Evolutionary conservation across 2,888 invertebrate genomes (phyloP), one percentile per base, ranked within the genome.

Genomic region (Lasiommata megera): DNA sequence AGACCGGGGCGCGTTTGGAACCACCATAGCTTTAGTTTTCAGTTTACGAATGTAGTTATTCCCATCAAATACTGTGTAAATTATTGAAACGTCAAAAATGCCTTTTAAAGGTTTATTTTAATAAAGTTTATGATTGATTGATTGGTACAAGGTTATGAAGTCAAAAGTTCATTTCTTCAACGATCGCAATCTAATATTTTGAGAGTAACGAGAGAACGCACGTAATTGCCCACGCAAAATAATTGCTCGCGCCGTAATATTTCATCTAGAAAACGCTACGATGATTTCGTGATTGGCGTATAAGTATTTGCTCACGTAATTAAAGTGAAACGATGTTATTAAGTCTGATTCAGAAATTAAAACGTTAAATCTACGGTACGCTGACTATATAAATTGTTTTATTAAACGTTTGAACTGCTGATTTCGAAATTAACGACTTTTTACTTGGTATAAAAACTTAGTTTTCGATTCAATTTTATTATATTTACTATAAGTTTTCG

Each of bases 361-460:
- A 65, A 62, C 56, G 55, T 60, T 57, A 57, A 37, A 9, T 62
- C 53, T 51, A 62, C 58, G 60, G 55, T 57, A 56, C 58, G 56
- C 31, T 60, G 43, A 36, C 51, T 53, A 41, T 31, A 28, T 23
- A 12, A 40, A 8, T 17, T 43, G 18, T 23, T 18, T 31, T 44
- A 31, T 29, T 44, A 8, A 14, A 28, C 0, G 7, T 44, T 44
- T 12, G 23, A 3, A 23, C 23, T 5, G 23, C 5, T 23, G 23
- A 5, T 23, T 23, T 5, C 2, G 23, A 23, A 23, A 3, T 23
- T 23, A 23, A 23, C 5, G 5, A 23, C 2, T 23, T 23, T 23
- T 23, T 23, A n/a, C n/a, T n/a, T n/a, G n/a, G n/a, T n/a, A n/a
- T n/a, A n/a, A n/a, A n/a, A n/a, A n/a, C n/a, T n/a, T n/a, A n/a